Base-by-base conservation (phyloP, 2,797 vertebrate species). In the Enteromius mattozi region DNA sequence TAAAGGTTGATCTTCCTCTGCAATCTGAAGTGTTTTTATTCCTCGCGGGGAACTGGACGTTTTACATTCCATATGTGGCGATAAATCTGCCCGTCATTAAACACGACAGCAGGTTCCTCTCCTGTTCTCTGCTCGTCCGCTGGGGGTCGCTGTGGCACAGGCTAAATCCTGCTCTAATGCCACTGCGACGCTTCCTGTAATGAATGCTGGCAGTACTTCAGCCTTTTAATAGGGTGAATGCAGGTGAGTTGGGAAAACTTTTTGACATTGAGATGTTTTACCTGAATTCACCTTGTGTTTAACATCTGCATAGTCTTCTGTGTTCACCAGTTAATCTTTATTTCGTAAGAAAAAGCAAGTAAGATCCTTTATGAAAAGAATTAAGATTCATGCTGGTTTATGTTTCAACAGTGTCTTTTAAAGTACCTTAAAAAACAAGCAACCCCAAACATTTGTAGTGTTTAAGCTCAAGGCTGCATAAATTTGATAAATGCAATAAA, bases 1-100 rank as follows among this genome's bases (percentile, higher is more conserved):
- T 94, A 98, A 98, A 97, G 95, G 95, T 97, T 94, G 96, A 97
- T 98, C 96, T 98, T 98, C 96, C 96, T 97, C 96, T 95, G 94
- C 95, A 94, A 94, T 54, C 69, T 61, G 6, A 72, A 84, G 56
- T 75, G 61, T 59, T 77, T 49, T 19, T 80, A 61, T 79, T 65
- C 30, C 27, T 10, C 2, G 7, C 45, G 33, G 37, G 61, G 71
- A 63, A 51, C 40, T 84, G 42, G 56, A 74, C 2, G 2, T 76
- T 84, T 86, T 80, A 82, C 70, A 56, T 80, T 59, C 82, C 76
- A 49, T 85, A 79, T 88, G 82, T 42, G 37, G 8, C 35, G 37
- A 69, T 74, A 66, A 82, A 82, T 66, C 42, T 66, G 10, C 42
- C 3, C 27, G 1, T 75, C 70, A 37, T 82, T 49, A 65, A 65